These are phyloP conservation scores for Coreius guichenoti DNA, from an alignment of 2,797 vertebrate species.

Conservation along the genomic window DNA sequence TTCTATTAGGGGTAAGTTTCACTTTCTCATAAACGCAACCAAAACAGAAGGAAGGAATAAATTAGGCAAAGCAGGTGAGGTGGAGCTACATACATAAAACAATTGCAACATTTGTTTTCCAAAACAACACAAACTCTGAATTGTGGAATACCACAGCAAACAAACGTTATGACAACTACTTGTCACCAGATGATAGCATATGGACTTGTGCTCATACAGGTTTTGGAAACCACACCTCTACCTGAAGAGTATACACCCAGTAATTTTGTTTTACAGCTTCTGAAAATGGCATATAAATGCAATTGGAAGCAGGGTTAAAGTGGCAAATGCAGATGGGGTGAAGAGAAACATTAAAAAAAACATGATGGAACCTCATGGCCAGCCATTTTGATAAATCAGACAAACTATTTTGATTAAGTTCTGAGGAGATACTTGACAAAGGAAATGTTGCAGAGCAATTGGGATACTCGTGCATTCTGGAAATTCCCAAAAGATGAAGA, in stretches of 20 bases:
- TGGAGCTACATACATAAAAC: not conserved
- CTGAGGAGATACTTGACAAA: not conserved
- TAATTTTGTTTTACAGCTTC: slow-evolving; percentile 7
- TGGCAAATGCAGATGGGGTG: not conserved
- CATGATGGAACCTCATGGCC: not conserved
- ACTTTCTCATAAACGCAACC: not conserved
- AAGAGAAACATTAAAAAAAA: not conserved
- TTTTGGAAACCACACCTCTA: slow-evolving; percentile 37
- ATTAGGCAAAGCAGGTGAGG: not conserved
- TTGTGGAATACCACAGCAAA: slow-evolving; percentile 26
- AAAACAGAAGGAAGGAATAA: not conserved
- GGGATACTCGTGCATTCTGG: slow-evolving; percentile 21
- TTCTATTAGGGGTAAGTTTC: not conserved
- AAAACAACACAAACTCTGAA: slow-evolving; percentile 14
- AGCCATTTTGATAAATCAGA: too few species aligned
- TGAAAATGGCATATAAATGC: slow-evolving; percentile 19
- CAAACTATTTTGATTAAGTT: not conserved
- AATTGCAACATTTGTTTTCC: slow-evolving; percentile 15
- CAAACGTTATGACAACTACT: slow-evolving; percentile 27
- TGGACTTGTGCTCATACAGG: slow-evolving; percentile 35
- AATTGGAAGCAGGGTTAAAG: slow-evolving; percentile 41
- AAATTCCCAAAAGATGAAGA: not conserved
- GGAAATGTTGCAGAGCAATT: not conserved
- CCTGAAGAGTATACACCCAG: not conserved
- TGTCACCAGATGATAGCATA: slow-evolving; percentile 8